Evolutionary conservation across 30 jellyfish, hydroid and myxozoan genomes (phyloP).

Genomic region (Chrysaora quinquecirrha): DNA sequence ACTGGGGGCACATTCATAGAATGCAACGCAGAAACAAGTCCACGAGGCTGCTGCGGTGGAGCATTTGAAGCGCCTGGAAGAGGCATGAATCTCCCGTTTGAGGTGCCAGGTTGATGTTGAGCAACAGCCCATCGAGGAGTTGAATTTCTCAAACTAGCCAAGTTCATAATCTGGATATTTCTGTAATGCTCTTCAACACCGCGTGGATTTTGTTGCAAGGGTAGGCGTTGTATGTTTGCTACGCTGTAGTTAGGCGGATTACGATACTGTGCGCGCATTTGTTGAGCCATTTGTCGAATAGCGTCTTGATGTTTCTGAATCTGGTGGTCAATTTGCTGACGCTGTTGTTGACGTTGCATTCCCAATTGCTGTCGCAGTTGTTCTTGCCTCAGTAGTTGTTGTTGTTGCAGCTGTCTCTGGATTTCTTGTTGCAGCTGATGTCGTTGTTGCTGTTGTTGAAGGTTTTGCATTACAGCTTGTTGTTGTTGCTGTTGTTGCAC

Average conservation of each 20-base stretch:
- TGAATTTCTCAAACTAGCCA: constrained; percentile 29
- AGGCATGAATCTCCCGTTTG: no score
- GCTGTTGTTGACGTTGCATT: constrained; percentile 48
- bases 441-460: constrained; percentile 46
- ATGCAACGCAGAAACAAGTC: no score
- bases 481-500: constrained; percentile 44
- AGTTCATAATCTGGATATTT: constrained; percentile 29
- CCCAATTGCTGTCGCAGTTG: constrained; percentile 20
- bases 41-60: no score
- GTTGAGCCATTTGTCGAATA: neutral
- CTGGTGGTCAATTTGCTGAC: constrained; percentile 7
- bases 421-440: constrained; percentile 6
- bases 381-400: constrained; percentile 4
- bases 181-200: constrained; percentile 44
- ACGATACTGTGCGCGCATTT: neutral
- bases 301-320: constrained; percentile 34
- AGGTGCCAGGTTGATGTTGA: no score
- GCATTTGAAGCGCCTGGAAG: no score
- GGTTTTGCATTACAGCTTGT: neutral
- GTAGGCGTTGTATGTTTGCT: neutral
- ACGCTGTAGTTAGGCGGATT: neutral
- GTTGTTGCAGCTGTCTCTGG: constrained; percentile 25
- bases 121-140: neutral
- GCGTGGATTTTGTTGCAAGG: constrained; percentile 1
- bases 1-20: no score